Conservation (phyloP, 2,113 vertebrate genomes). For the Hoplias malabaricus region DNA sequence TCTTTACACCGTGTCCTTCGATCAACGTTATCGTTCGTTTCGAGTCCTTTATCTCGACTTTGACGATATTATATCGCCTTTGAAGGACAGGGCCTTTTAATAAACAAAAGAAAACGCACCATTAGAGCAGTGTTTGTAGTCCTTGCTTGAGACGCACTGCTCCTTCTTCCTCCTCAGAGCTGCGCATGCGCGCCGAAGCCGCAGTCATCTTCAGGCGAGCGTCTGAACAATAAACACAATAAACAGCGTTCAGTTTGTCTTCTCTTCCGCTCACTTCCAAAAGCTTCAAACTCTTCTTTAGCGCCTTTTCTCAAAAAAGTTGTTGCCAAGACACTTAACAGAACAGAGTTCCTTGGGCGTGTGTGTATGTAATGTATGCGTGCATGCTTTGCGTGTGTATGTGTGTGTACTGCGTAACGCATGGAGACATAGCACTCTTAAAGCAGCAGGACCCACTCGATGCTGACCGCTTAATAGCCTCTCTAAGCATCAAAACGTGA, state of each 20-base stretch:
- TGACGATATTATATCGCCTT: slow-evolving; percentile 5
- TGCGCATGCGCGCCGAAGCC: slow-evolving; percentile 21
- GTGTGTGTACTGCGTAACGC: slow-evolving; percentile 46
- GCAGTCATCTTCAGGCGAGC: not conserved
- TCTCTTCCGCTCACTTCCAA: too few species aligned
- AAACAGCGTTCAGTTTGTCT: not conserved
- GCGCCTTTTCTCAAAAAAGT: too few species aligned
- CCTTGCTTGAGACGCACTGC: slow-evolving; percentile 66
- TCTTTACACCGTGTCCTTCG: slow-evolving; percentile 71
- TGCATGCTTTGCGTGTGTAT: slow-evolving; percentile 19
- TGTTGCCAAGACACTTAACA: too few species aligned
- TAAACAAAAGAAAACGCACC: not conserved
- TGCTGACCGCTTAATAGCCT: too few species aligned
- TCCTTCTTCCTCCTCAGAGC: slow-evolving; percentile 64
- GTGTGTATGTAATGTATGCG: not conserved
- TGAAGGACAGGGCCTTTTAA: not conserved
- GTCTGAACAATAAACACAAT: too few species aligned
- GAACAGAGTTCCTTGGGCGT: too few species aligned
- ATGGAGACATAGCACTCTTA: slow-evolving; percentile 51
- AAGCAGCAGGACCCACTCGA: slow-evolving; percentile 44
- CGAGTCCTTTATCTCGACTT: slow-evolving; percentile 53
- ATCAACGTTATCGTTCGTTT: slow-evolving; percentile 55
- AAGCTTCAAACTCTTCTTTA: too few species aligned
- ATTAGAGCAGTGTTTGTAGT: not conserved
- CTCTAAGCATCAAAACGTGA: too few species aligned